phyloP scores from a whole-genome alignment of 2,113 vertebrate genomes.

The Paramormyrops kingsleyae region DNA sequence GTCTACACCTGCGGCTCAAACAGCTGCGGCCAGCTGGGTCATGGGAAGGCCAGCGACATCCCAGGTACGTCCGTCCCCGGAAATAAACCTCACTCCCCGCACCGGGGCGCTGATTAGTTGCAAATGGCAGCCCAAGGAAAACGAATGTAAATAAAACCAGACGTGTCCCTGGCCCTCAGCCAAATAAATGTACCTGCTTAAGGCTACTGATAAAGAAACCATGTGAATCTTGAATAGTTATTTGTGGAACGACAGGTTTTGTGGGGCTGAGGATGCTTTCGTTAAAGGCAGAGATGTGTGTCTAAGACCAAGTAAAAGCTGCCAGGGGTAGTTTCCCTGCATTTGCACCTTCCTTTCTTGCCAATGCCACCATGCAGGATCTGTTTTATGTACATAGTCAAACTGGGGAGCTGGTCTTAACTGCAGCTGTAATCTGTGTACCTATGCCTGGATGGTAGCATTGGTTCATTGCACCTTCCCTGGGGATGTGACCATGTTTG shows the following conservation, averaged over 20 bases:
- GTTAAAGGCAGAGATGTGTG: background rate
- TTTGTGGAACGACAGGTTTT: background rate
- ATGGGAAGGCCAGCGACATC: slow-evolving; percentile 68
- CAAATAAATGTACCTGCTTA: background rate
- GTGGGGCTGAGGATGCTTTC: background rate
- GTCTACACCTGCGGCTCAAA: slow-evolving; percentile 90
- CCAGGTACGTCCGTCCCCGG: slow-evolving; percentile 64
- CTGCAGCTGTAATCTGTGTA: background rate
- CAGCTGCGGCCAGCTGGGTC: slow-evolving; percentile 86
- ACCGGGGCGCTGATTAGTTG: background rate
- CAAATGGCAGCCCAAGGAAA: background rate
- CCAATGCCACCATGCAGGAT: background rate
- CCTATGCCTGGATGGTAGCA: background rate
- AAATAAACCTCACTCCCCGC: background rate
- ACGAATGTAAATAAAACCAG: background rate
- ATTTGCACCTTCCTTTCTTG: background rate
- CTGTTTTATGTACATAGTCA: background rate
- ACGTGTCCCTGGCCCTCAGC: background rate
- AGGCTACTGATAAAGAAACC: background rate
- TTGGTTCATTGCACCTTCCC: background rate
- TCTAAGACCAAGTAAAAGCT: background rate
- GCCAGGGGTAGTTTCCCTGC: background rate
- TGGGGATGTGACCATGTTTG: background rate
- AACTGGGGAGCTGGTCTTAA: background rate
- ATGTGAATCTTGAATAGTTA: background rate